Conservation (phyloP, 1,140 invertebrate species). For the Mycetomoellerius zeteki region DNA sequence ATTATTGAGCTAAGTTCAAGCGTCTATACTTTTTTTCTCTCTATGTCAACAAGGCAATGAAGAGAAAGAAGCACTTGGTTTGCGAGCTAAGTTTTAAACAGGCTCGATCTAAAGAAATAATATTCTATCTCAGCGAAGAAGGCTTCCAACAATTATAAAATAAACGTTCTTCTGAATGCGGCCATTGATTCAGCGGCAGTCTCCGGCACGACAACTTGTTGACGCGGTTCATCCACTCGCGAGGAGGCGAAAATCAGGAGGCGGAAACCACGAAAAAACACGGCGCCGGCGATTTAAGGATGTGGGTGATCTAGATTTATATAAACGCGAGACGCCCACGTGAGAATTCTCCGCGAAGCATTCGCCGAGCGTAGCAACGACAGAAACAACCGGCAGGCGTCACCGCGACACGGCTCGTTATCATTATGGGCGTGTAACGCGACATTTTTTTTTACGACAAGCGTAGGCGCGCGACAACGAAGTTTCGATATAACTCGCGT, state of each 20-base stretch:
- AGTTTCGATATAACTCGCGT: not conserved
- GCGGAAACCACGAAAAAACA: not conserved
- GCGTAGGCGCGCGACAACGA: not conserved
- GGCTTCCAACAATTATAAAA: too few species aligned
- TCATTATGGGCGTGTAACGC: conserved; percentile 13
- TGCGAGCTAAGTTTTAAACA: too few species aligned
- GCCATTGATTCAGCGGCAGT: not conserved
- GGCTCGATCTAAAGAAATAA: too few species aligned
- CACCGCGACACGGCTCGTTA: not conserved
- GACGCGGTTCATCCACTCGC: not conserved
- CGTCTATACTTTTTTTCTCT: too few species aligned
- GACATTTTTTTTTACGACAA: not conserved
- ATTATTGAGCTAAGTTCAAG: too few species aligned
- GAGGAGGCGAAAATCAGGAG: not conserved
- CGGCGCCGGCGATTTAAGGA: too few species aligned
- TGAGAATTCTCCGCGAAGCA: not conserved
- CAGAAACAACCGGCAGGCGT: not conserved
- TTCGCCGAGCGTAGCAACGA: not conserved
- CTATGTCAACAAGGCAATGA: too few species aligned
- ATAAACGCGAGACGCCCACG: too few species aligned
- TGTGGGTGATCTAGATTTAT: too few species aligned
- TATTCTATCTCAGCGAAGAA: too few species aligned
- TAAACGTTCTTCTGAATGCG: too few species aligned
- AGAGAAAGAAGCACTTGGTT: too few species aligned
- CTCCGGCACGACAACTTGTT: conserved; percentile 30